Evolutionary conservation across 2,113 vertebrate species (phyloP), one percentile per base, ranked within the genome.

Genomic region (Thomomys bottae): DNA sequence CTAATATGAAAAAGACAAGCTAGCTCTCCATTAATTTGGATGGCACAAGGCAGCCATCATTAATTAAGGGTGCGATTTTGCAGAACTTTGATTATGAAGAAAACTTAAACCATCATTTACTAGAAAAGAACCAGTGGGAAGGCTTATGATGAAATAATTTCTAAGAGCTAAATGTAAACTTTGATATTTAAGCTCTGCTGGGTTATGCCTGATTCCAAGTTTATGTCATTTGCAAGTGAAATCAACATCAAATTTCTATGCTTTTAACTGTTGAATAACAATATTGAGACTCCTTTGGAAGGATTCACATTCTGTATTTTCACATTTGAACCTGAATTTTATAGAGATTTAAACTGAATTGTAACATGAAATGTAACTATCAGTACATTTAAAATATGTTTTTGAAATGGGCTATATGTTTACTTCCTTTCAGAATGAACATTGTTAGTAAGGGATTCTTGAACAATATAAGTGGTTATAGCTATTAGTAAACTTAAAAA

Each of bases 401-500:
- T 8, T 61, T 61, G 7, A 40, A 45, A n/a, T 85, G 94, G 20
- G n/a, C 66, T 68, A 68, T 68, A 68, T n/a, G 12, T 34, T 68
- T n/a, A 68, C 66, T 17, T 12, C 81, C 95, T 97, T 96, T 97
- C 79, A 94, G 96, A 97, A 96, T 95, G 97, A 97, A 86, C 63
- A 89, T 94, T 96, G 94, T 97, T 95, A 97, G 93, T 96, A 88
- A 96, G 91, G 88, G 94, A 96, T 97, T 96, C 93, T 96, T 97
- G 96, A 97, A 97, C 96, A 97, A 97, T 83, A 84, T 94, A 96
- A 97, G 94, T 97, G 96, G 95, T 94, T 96, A 94, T 96, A 97
- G 93, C 94, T 32, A 12, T 14, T 66, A 66, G 64, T 66, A 88
- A 90, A 96, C 95, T 49, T 49, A 17, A 54, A 54, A 54, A 54